These are phyloP conservation scores for Junonia oenone DNA, from an alignment of 2,888 invertebrate genomes.

Conservation along the genomic window DNA sequence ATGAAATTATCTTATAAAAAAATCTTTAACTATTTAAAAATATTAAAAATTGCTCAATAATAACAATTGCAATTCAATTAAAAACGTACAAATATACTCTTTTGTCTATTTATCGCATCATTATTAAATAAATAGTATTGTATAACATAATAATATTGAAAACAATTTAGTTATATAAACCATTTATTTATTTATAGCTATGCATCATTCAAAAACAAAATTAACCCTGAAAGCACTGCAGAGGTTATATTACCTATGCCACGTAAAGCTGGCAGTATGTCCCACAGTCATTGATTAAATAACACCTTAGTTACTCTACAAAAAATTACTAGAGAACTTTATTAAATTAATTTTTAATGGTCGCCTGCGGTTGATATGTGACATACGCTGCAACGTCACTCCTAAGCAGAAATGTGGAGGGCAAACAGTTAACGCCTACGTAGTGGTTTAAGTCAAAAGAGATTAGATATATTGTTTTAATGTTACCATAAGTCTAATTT, in stretches of 20 bases:
- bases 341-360: neutral
- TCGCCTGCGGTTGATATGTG: conserved; percentile 36
- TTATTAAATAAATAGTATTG: too few species aligned
- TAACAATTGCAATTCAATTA: too few species aligned
- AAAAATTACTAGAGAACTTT: neutral
- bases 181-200: neutral
- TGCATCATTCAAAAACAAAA: neutral
- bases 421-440: conserved; percentile 36
- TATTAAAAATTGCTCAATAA: too few species aligned
- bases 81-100: too few species aligned
- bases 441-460: conserved; percentile 39
- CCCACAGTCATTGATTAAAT: neutral
- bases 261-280: neutral
- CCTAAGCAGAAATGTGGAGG: conserved; percentile 50
- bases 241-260: neutral
- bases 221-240: neutral
- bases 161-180: too few species aligned
- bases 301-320: neutral
- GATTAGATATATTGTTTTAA: neutral
- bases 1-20: too few species aligned
- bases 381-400: conserved; percentile 53
- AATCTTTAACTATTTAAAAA: too few species aligned
- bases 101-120: too few species aligned
- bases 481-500: neutral
- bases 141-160: too few species aligned